A percentile compares a stretch with the other conserved stretches of the same genome.
Evolutionary conservation across 2,888 invertebrate species (phyloP).

Genomic region (Diabrotica balteata): DNA sequence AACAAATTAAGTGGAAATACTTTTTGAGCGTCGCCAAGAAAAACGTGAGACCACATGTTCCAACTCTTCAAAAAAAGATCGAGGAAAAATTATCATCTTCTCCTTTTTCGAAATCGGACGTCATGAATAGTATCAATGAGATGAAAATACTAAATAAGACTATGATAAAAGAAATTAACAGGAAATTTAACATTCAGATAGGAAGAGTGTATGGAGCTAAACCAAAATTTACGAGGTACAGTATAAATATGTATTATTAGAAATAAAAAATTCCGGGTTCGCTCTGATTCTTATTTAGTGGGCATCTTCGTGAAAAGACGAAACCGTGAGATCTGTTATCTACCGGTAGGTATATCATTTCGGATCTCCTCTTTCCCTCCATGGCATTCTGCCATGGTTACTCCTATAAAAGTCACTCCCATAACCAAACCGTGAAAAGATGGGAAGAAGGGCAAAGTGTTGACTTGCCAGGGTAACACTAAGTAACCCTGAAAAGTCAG

Average conservation of each 20-base stretch:
- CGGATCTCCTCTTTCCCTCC: too few species aligned
- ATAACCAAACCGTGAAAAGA: too few species aligned
- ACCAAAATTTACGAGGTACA: conserved; percentile 37
- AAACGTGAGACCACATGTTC: conserved; percentile 16
- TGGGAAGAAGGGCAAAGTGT: too few species aligned
- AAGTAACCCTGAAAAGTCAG: too few species aligned
- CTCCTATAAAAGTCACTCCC: too few species aligned
- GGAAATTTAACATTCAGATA: conserved; percentile 8
- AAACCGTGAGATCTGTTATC: too few species aligned
- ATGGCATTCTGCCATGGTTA: too few species aligned
- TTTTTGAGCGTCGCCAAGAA: conserved; percentile 44
- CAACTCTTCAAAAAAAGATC: conserved; percentile 23
- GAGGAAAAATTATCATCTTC: conserved; percentile 42
- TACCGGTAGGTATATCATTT: too few species aligned
- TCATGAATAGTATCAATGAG: conserved; percentile 45
- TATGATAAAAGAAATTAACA: conserved; percentile 13
- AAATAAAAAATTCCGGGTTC: background rate
- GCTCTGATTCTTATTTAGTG: too few species aligned
- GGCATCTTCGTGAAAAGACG: too few species aligned
- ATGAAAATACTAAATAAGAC: conserved; percentile 33
- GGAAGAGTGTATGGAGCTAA: conserved; percentile 32
- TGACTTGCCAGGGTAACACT: too few species aligned
- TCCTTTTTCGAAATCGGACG: conserved; percentile 39
- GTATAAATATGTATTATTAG: background rate
- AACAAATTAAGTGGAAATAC: conserved; percentile 69